Conservation (phyloP, 2,888 invertebrate genomes). For the Empis stercorea region DNA sequence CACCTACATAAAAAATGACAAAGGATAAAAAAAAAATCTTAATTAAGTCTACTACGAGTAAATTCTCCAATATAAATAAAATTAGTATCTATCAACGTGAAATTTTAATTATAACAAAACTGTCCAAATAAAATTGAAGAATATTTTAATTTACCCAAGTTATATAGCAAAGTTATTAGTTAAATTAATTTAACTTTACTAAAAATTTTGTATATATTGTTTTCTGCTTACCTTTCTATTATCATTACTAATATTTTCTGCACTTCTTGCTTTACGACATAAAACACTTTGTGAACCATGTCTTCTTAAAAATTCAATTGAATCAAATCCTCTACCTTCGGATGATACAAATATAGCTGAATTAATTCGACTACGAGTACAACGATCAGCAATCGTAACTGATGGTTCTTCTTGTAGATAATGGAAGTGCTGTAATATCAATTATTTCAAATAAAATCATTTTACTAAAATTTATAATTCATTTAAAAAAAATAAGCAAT, state of each 20-base stretch:
- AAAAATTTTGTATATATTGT: not conserved
- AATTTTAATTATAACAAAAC: too few relatives aligned
- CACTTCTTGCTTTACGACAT: slow-evolving; percentile 67
- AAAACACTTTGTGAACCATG: slow-evolving; percentile 69
- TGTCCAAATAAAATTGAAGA: too few relatives aligned
- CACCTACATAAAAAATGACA: too few relatives aligned
- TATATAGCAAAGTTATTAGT: too few relatives aligned
- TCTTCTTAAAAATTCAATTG: slow-evolving; percentile 64
- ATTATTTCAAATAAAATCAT: slow-evolving; percentile 4
- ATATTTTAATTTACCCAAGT: too few relatives aligned
- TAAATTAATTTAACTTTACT: too few relatives aligned
- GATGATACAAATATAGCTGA: slow-evolving; percentile 75
- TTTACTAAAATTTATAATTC: not conserved
- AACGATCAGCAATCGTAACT: slow-evolving; percentile 47
- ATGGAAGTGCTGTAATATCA: slow-evolving; percentile 57
- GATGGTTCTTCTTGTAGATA: slow-evolving; percentile 55
- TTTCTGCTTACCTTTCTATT: slow-evolving; percentile 32
- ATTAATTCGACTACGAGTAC: slow-evolving; percentile 62
- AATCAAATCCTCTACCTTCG: slow-evolving; percentile 61
- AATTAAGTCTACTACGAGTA: too few relatives aligned
- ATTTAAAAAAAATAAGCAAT: not conserved
- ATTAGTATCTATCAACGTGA: too few relatives aligned
- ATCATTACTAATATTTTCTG: slow-evolving; percentile 48
- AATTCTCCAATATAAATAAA: too few relatives aligned
- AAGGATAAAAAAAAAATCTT: too few relatives aligned